Conservation (phyloP, 2,888 invertebrate species). For the Malthinus flaveolus region DNA sequence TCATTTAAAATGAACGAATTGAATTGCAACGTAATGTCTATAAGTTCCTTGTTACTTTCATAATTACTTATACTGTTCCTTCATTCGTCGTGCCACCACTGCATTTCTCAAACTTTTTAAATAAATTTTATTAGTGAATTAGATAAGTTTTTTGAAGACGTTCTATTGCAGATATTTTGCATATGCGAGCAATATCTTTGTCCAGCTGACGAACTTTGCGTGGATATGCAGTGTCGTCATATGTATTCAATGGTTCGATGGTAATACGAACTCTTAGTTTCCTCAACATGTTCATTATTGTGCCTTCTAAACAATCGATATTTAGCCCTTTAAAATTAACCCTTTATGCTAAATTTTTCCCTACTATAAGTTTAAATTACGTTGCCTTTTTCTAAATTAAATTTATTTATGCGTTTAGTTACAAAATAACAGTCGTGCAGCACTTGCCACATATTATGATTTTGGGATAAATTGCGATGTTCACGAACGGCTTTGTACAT, state of each 20-base stretch:
- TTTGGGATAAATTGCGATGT: no score
- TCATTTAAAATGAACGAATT: no score
- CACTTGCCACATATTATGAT: no score
- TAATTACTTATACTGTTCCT: background rate
- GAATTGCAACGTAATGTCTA: background rate
- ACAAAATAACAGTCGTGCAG: no score
- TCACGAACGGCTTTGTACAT: no score
- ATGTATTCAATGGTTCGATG: slow-evolving; percentile 41
- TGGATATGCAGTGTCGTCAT: slow-evolving; percentile 40
- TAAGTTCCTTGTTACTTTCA: background rate
- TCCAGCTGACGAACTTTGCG: slow-evolving; percentile 38
- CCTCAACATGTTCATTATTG: slow-evolving; percentile 40
- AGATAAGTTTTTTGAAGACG: slow-evolving; percentile 20
- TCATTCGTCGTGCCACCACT: background rate
- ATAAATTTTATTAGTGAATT: slow-evolving; percentile 22
- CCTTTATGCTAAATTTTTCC: slow-evolving; percentile 10
- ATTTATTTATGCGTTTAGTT: no score
- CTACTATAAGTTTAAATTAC: no score
- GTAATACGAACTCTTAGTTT: slow-evolving; percentile 35
- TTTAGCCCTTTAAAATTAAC: slow-evolving; percentile 5
- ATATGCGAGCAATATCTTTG: slow-evolving; percentile 42
- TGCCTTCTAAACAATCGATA: slow-evolving; percentile 41
- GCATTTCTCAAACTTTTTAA: slow-evolving; percentile 10
- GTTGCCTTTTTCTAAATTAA: no score
- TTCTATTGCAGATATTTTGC: slow-evolving; percentile 41